These are phyloP conservation scores for Spea hammondii DNA, from an alignment of 2,797 vertebrate species.

Conservation along the genomic window DNA sequence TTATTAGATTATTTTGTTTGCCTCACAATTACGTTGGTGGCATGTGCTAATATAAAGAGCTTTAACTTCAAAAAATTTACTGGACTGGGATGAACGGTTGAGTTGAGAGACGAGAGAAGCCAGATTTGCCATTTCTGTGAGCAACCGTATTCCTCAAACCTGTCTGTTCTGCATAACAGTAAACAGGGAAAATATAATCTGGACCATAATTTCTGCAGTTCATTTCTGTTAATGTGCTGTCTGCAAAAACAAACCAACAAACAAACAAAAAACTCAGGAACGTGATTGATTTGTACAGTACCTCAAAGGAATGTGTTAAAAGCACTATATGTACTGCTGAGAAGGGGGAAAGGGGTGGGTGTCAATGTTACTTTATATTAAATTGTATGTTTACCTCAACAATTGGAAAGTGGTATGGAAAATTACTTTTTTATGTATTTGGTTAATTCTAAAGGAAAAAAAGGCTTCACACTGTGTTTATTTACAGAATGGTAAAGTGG, in stretches of 20 bases:
- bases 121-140: constrained; percentile 83
- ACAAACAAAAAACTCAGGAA: constrained; percentile 85
- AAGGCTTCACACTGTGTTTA: too few species aligned
- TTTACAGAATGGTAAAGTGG: too few species aligned
- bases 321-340: constrained; percentile 86
- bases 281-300: constrained; percentile 96
- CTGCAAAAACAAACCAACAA: constrained; percentile 74
- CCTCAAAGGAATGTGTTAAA: constrained; percentile 93
- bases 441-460: constrained; percentile 77
- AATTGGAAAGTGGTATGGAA: constrained; percentile 81
- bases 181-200: constrained; percentile 86
- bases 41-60: constrained; percentile 98
- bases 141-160: constrained; percentile 89
- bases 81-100: constrained; percentile 83
- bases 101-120: constrained; percentile 72
- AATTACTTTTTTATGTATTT: constrained; percentile 91
- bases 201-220: constrained; percentile 87
- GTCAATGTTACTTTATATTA: constrained; percentile 85
- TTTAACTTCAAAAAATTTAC: constrained; percentile 91
- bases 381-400: constrained; percentile 90
- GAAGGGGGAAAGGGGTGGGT: constrained; percentile 80
- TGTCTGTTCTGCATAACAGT: constrained; percentile 86
- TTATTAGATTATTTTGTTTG: constrained; percentile 68
- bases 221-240: constrained; percentile 85
- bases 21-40: constrained; percentile 97